phyloP scores from a whole-genome alignment of 2,888 invertebrate genomes.

The Resseliella maxima region DNA sequence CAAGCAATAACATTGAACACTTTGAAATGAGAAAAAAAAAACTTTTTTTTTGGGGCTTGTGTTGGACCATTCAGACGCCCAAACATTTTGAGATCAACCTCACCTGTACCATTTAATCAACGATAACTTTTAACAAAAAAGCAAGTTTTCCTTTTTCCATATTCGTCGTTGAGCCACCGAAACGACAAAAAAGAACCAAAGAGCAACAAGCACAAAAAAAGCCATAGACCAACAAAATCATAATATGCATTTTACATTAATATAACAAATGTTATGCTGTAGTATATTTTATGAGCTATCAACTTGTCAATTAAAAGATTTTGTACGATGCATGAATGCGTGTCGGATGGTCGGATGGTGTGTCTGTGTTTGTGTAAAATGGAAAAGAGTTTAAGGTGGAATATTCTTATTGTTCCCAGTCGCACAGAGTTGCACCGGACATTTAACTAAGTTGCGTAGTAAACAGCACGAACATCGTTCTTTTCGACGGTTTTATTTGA shows the following conservation, averaged over 20 bases:
- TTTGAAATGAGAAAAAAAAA: background rate
- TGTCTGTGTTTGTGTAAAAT: background rate
- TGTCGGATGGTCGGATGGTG: background rate
- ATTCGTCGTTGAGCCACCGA: conserved; percentile 1
- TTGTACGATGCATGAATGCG: conserved; percentile 24
- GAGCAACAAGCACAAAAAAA: background rate
- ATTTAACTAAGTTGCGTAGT: background rate
- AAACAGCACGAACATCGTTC: background rate
- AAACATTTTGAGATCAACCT: background rate
- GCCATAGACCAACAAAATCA: conserved; percentile 31
- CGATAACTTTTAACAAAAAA: background rate
- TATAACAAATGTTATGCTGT: conserved; percentile 46
- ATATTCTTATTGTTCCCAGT: conserved; percentile 1
- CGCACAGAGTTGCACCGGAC: conserved; percentile 19
- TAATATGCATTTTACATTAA: conserved; percentile 39
- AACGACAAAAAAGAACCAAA: background rate
- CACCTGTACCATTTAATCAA: conserved; percentile 34
- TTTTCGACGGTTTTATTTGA: conserved; percentile 4
- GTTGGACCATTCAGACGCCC: background rate
- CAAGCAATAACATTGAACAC: background rate
- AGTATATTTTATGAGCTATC: conserved; percentile 56
- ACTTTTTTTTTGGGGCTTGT: background rate
- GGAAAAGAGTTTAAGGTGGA: background rate
- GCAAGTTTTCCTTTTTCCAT: background rate
- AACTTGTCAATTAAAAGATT: conserved; percentile 56